A percentile compares a stretch with the other conserved stretches of the same genome.
phyloP scores from a whole-genome alignment of 2,888 invertebrate genomes.

The Vandiemenella viatica region DNA sequence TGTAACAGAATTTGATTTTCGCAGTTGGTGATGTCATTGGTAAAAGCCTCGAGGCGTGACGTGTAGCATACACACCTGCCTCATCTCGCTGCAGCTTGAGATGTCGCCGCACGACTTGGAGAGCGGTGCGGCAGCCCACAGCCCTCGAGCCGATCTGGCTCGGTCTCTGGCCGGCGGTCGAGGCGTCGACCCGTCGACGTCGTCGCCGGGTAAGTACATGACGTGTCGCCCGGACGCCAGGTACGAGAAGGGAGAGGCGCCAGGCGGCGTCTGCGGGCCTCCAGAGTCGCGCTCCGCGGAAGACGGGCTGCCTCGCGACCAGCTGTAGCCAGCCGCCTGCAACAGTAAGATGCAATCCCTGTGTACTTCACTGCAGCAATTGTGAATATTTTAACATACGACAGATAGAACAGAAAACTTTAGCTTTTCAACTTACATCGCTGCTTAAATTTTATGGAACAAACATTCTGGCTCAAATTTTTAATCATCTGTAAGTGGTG shows the following conservation, averaged over 20 bases:
- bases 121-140: slow-evolving; percentile 16
- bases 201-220: slow-evolving; percentile 56
- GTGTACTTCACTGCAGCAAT: neutral
- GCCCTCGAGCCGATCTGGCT: neutral
- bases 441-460: no score
- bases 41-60: no score
- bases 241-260: slow-evolving; percentile 33
- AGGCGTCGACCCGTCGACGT: neutral
- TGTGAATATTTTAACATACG: neutral
- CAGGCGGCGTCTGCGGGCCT: slow-evolving; percentile 20
- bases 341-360: neutral
- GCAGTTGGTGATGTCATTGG: no score
- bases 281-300: slow-evolving; percentile 11
- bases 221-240: slow-evolving; percentile 53
- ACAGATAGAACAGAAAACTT: no score
- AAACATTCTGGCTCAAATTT: neutral
- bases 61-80: no score
- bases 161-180: neutral
- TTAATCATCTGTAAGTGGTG: neutral
- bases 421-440: no score
- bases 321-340: neutral
- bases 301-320: neutral
- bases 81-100: slow-evolving; percentile 20
- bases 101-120: slow-evolving; percentile 36
- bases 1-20: no score